phyloP scores from a whole-genome alignment of 2,888 invertebrate genomes.

The Acronicta aceris region DNA sequence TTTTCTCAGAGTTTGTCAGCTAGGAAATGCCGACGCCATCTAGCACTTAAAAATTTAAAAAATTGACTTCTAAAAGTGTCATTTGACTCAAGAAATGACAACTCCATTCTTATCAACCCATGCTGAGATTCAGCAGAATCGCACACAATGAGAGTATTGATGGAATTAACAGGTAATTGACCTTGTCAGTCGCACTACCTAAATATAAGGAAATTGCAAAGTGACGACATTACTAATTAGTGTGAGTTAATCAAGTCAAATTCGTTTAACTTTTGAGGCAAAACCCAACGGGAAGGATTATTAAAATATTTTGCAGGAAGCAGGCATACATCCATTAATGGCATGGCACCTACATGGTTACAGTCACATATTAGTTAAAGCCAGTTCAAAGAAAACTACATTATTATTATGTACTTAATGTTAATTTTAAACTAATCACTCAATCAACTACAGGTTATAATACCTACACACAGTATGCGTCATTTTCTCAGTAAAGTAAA shows the following conservation, averaged over 20 bases:
- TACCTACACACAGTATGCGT: neutral
- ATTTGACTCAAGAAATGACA: too few relatives aligned
- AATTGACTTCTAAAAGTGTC: too few relatives aligned
- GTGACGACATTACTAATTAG: slow-evolving; percentile 1
- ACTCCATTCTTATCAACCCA: too few relatives aligned
- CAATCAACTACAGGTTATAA: neutral
- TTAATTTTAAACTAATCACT: neutral
- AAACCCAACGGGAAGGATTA: neutral
- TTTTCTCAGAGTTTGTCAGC: too few relatives aligned
- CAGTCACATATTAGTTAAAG: neutral
- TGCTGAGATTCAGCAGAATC: too few relatives aligned
- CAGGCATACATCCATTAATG: neutral
- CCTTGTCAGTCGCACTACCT: neutral
- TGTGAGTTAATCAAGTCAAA: neutral
- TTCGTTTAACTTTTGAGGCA: neutral
- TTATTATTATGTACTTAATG: too few relatives aligned
- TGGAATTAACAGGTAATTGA: neutral
- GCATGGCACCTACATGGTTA: neutral
- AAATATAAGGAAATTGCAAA: slow-evolving; percentile 1
- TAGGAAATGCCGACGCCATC: too few relatives aligned
- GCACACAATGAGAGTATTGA: neutral
- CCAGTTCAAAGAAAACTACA: neutral
- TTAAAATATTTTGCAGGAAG: slow-evolving; percentile 4
- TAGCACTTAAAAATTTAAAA: too few relatives aligned
- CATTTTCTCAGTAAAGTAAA: neutral